These are phyloP conservation scores for Hylyphantes graminicola DNA, from an alignment of 1,140 invertebrate genomes.

Conservation along the genomic window DNA sequence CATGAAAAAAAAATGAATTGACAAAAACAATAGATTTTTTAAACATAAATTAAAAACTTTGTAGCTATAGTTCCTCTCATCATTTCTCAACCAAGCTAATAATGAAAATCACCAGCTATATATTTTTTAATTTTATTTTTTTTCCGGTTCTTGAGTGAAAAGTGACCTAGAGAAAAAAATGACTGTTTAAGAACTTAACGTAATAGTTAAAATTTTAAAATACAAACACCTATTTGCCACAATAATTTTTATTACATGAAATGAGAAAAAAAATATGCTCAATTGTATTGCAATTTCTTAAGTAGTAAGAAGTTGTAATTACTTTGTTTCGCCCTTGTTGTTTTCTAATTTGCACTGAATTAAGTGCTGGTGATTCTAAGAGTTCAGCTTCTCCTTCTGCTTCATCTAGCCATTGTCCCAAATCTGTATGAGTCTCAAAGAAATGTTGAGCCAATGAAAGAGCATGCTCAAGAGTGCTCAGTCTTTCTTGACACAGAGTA, in stretches of 20 bases:
- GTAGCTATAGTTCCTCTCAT: no score
- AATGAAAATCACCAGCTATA: no score
- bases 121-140: no score
- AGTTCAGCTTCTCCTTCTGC: conserved; percentile 91
- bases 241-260: background rate
- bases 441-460: conserved; percentile 93
- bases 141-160: no score
- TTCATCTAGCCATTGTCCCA: conserved; percentile 91
- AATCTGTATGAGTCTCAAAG: conserved; percentile 88
- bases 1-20: background rate
- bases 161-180: no score
- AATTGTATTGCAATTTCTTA: background rate
- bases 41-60: background rate
- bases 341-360: conserved; percentile 90
- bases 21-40: background rate
- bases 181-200: background rate
- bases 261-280: background rate
- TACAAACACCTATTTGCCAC: background rate
- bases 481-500: conserved; percentile 82
- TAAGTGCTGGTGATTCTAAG: conserved; percentile 89
- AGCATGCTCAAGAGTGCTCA: conserved; percentile 92
- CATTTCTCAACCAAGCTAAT: no score
- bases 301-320: background rate
- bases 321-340: conserved; percentile 93
- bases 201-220: background rate